Evolutionary conservation across 2,797 vertebrate genomes (phyloP), one percentile per base, ranked within the genome.

Genomic region (Characodon lateralis): DNA sequence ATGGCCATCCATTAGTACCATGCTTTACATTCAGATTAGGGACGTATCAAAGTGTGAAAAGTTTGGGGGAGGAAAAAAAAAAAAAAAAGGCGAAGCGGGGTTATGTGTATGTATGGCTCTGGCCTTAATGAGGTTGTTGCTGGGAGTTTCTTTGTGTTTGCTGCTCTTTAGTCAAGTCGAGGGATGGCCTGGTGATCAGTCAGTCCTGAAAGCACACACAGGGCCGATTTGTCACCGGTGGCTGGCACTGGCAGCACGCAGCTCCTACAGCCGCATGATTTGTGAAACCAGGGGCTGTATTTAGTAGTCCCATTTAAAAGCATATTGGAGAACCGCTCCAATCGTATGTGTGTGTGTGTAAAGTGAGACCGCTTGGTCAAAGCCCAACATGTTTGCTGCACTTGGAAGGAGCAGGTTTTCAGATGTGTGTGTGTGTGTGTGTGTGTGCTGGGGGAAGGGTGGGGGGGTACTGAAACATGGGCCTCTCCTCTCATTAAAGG

Each of bases 281-380:
- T 93, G 94, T 94, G 93, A 93, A 94, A 94, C 88, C 88, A 48
- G 88, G 76, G 90, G 83, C 84, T 87, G 93, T 94, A 93, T 94
- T 95, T 95, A 95, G 93, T 92, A 91, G 89, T 90, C 85, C 93
- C 93, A 92, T 94, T 95, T 94, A 93, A 93, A 93, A 89, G 89
- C 86, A 93, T 91, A 93, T 91, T 87, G 92, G 90, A 89, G 88
- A 91, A 90, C 83, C 76, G 83, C 74, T 92, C 82, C 51, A 69
- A 79, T 46, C 76, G 85, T 81, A 63, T 79, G 59, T 79, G 41
- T 20, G 63, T 6, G 73, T 0, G 85, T 81, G 66, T 88, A 83
- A 83, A 83, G 76, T 78, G 66, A 78, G 80, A 77, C 35, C 61
- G 56, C 87, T 91, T 92, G 91, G 93, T 89, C 91, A 89, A 84